These are phyloP conservation scores for Ectropis crepuscularia DNA, from an alignment of 2,888 invertebrate genomes.

Conservation along the genomic window DNA sequence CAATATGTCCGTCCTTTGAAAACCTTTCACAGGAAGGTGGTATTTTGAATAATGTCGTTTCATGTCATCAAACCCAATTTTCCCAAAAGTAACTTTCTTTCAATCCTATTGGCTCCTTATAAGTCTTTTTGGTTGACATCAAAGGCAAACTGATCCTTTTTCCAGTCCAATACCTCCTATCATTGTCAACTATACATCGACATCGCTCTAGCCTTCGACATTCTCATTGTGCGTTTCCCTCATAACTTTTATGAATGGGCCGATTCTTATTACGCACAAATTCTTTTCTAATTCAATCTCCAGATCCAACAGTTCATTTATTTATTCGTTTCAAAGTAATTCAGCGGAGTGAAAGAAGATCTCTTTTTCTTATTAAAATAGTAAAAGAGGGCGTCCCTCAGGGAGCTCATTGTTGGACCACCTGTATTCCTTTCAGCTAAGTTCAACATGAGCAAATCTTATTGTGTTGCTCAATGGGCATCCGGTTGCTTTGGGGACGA, in stretches of 20 bases:
- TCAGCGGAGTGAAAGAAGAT: slow-evolving; percentile 60
- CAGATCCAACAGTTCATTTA: slow-evolving; percentile 75
- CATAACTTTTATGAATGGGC: slow-evolving; percentile 75
- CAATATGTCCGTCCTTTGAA: slow-evolving; percentile 32
- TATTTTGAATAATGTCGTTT: slow-evolving; percentile 43
- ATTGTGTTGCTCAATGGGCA: slow-evolving; percentile 75
- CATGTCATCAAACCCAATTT: slow-evolving; percentile 50
- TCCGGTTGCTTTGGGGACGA: slow-evolving; percentile 71
- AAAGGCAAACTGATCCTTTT: slow-evolving; percentile 80
- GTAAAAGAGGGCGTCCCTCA: slow-evolving; percentile 64
- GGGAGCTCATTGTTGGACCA: slow-evolving; percentile 71
- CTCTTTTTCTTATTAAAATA: slow-evolving; percentile 81
- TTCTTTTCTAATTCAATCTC: slow-evolving; percentile 80
- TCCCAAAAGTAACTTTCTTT: slow-evolving; percentile 48
- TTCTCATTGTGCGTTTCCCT: slow-evolving; percentile 71
- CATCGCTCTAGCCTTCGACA: slow-evolving; percentile 61
- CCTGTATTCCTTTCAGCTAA: slow-evolving; percentile 73
- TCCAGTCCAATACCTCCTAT: slow-evolving; percentile 74
- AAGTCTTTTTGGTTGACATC: slow-evolving; percentile 72
- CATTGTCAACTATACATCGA: slow-evolving; percentile 64
- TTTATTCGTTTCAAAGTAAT: slow-evolving; percentile 80
- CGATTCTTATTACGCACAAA: slow-evolving; percentile 77
- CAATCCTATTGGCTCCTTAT: slow-evolving; percentile 52
- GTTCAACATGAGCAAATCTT: slow-evolving; percentile 75
- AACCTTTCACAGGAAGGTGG: slow-evolving; percentile 34